A percentile compares a stretch with the other conserved stretches of the same genome.
phyloP scores from a whole-genome alignment of 2,888 invertebrate genomes.

The Neria commutata region DNA sequence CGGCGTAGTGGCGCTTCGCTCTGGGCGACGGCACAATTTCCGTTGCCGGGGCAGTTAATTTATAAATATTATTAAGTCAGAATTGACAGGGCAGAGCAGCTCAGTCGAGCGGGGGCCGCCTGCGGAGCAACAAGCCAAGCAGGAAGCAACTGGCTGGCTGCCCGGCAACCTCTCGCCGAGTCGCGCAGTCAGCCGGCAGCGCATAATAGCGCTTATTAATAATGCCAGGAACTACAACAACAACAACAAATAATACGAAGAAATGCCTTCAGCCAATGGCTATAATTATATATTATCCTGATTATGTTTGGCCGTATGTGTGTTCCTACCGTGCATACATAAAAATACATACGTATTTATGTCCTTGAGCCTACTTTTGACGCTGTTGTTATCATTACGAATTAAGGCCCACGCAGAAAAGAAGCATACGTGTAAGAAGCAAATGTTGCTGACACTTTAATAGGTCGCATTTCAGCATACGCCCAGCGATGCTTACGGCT shows the following conservation, averaged over 20 bases:
- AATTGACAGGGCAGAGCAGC: background rate
- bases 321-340: too few relatives aligned
- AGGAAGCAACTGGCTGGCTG: too few relatives aligned
- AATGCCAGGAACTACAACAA: background rate
- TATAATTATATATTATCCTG: conserved; percentile 21
- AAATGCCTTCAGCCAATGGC: background rate
- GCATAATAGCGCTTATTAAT: background rate
- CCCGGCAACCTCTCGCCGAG: background rate
- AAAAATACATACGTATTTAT: too few relatives aligned
- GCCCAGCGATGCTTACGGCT: too few relatives aligned
- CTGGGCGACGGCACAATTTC: background rate
- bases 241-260: background rate
- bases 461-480: too few relatives aligned
- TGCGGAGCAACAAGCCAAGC: too few relatives aligned
- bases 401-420: too few relatives aligned
- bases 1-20: background rate
- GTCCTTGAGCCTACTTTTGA: too few relatives aligned
- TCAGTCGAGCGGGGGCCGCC: background rate
- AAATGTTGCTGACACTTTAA: background rate
- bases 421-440: background rate
- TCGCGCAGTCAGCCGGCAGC: background rate
- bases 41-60: background rate
- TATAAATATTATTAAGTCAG: conserved; percentile 3
- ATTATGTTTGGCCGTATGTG: conserved; percentile 19
- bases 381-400: too few relatives aligned